Percentiles rank a stretch among this genome's conserved stretches.
Conservation (phyloP, 2,797 vertebrate species). For the Anas georgica region DNA sequence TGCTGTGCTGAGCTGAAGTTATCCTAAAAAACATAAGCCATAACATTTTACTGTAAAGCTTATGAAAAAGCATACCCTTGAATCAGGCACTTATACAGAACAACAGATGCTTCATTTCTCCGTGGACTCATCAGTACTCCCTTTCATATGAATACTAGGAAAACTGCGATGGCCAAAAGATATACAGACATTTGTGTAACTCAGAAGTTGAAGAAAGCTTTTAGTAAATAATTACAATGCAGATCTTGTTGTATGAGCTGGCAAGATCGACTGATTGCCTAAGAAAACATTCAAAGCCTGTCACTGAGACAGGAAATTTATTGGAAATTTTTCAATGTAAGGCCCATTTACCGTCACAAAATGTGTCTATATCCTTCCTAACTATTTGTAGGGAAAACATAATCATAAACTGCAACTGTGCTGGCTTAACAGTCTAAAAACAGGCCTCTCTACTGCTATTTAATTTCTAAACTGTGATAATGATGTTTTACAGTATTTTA, state of each 20-base stretch:
- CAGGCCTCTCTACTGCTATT: background rate
- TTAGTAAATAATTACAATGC: background rate
- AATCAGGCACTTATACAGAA: background rate
- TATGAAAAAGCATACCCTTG: background rate
- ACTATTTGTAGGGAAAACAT: background rate
- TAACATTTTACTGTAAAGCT: background rate
- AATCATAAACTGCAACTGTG: background rate
- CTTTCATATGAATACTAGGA: background rate
- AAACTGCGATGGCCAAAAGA: background rate
- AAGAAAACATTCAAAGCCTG: background rate
- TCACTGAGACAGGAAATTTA: background rate
- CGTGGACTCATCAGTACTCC: background rate
- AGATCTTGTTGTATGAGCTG: background rate
- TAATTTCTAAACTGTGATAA: background rate
- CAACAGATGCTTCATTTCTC: background rate
- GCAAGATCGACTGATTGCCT: background rate
- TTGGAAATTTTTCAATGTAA: background rate
- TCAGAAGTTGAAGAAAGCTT: background rate
- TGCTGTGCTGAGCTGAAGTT: background rate
- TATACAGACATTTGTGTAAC: background rate
- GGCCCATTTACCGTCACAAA: background rate
- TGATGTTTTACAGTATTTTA: background rate
- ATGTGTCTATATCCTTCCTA: background rate
- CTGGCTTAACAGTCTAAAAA: background rate
- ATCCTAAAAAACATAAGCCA: background rate